A percentile compares a stretch with the other conserved stretches of the same genome.
phyloP scores from a whole-genome alignment of 2,888 invertebrate species.

The Steinernema hermaphroditum region DNA sequence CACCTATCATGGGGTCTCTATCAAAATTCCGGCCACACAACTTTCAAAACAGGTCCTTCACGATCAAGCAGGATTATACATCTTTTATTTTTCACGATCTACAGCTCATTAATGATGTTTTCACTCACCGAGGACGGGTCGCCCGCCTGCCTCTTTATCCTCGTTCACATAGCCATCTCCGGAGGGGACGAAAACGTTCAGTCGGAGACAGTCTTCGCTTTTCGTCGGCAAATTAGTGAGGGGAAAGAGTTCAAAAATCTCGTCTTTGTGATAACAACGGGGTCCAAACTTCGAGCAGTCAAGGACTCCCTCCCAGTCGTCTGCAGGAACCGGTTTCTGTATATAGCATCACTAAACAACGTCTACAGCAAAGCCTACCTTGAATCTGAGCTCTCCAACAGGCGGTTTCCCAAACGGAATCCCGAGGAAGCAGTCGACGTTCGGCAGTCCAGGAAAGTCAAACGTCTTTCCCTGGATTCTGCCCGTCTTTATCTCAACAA shows the following conservation, averaged over 20 bases:
- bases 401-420: slow-evolving; percentile 49
- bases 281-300: slow-evolving; percentile 49
- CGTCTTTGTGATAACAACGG: slow-evolving; percentile 44
- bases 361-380: slow-evolving; percentile 34
- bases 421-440: slow-evolving; percentile 49
- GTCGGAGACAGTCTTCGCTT: slow-evolving; percentile 46
- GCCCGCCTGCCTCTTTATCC: neutral
- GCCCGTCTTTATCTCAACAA: neutral
- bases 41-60: too few species aligned
- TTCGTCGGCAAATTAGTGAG: slow-evolving; percentile 33
- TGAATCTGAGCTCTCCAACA: slow-evolving; percentile 44
- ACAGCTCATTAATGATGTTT: too few species aligned
- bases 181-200: slow-evolving; percentile 48
- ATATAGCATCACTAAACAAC: neutral
- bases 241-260: slow-evolving; percentile 26
- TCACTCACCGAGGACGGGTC: neutral
- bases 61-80: too few species aligned
- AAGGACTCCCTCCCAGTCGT: slow-evolving; percentile 39
- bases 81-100: too few species aligned
- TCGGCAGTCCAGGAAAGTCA: neutral
- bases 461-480: slow-evolving; percentile 32
- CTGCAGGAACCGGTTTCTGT: slow-evolving; percentile 46
- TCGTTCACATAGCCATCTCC: neutral
- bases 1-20: too few species aligned
- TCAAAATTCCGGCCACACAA: too few species aligned